Base-by-base conservation (phyloP, 2,113 vertebrate species). In the Apistogramma diplotaenia region DNA sequence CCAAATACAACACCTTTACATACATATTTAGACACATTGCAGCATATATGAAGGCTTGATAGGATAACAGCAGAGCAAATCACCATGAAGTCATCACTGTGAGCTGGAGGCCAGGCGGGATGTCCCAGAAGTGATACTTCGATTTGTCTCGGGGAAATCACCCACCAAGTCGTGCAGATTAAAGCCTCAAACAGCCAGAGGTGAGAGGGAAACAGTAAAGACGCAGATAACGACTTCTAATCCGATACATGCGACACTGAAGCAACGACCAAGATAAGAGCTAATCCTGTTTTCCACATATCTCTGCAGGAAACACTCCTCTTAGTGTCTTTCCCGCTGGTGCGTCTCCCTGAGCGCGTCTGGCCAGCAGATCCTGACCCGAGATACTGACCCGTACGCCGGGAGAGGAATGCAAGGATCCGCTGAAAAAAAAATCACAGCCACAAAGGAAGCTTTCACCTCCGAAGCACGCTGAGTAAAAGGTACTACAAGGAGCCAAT, bases 381-480 rank as follows among this genome's bases (percentile, higher is more conserved):
- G 67, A 82, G 74, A 91, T 82, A 78, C 58, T 29, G 83, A 91
- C 51, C 87, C 73, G 67, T 18, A 78, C 33, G 49, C 86, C 78
- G 49, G 62, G 31, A 43, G 23, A 85, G 84, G 89, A 90, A 90
- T 82, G 84, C 57, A 31, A 71, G 33, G 27, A 78, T 4, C 60
- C 35, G 25, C 61, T 16, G 85, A 46, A 58, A 74, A 46, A 58
- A 74, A 19, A 83, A 37, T 73, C 29, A 53, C 40, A 31, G 8
- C 55, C 62, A 67, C 70, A 54, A 74, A 76, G 53, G 60, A 33
- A 29, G 59, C 78, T 74, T 74, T 83, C 35, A 79, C 62, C 12
- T 61, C 29, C 19, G 46, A 10, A 33, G 59, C 46, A 15, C 29
- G 37, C 58, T 61, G 53, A 5, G 6, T 29, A 18, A 29, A 56